Percentiles rank a stretch among this genome's conserved stretches.
These are phyloP conservation scores for Ptychadena robeensis DNA, from an alignment of 2,797 vertebrate genomes.

Conservation along the genomic window DNA sequence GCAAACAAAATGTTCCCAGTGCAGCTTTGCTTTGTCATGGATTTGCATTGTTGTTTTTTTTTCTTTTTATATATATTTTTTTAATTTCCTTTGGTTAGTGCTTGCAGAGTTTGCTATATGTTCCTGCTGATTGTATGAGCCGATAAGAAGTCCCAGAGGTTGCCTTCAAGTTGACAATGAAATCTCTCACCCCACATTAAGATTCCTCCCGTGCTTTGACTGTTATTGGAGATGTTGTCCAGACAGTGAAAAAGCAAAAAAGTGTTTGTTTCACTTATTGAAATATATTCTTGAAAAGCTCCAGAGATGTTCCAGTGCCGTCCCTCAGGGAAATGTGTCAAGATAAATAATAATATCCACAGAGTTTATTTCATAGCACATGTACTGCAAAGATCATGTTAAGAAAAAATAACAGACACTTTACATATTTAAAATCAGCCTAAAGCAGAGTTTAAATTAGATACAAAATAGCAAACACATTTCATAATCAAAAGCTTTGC, in stretches of 20 bases:
- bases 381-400: constrained; percentile 25
- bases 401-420: constrained; percentile 26
- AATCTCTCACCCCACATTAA: constrained; percentile 37
- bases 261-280: constrained; percentile 43
- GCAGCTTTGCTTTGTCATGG: constrained; percentile 28
- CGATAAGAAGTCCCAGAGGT: constrained; percentile 39
- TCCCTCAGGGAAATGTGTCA: constrained; percentile 35
- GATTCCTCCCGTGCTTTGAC: constrained; percentile 19
- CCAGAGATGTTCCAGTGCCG: constrained; percentile 31
- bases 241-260: constrained; percentile 36
- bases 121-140: constrained; percentile 31
- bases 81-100: not conserved
- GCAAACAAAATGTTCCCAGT: not conserved
- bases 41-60: not conserved
- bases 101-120: not conserved
- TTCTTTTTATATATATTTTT: not conserved
- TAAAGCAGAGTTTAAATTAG: constrained; percentile 21
- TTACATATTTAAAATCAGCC: constrained; percentile 38
- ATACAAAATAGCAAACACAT: constrained; percentile 14
- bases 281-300: constrained; percentile 48
- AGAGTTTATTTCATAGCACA: constrained; percentile 16
- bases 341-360: constrained; percentile 21
- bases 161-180: constrained; percentile 23
- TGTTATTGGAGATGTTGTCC: constrained; percentile 42
- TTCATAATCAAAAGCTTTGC: constrained; percentile 18